Conservation (phyloP, 2,113 vertebrate genomes). For the Syngnathoides biaculeatus region DNA sequence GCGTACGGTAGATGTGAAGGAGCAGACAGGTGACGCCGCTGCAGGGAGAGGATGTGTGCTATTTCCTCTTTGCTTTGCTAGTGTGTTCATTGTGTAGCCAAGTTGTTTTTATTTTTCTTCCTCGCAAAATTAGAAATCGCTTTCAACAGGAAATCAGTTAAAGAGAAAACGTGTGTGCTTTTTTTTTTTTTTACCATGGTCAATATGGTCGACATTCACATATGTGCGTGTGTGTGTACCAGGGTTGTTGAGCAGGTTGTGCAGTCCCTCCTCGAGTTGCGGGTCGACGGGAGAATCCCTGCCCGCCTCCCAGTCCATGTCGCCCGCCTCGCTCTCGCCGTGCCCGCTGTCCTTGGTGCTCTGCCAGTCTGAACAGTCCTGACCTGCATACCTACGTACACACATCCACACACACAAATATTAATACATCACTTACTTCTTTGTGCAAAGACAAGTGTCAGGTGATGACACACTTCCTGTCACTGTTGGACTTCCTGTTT, state of each 20-base stretch:
- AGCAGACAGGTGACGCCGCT: constrained; percentile 4
- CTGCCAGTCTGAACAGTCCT: constrained; percentile 79
- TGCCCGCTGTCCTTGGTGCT: constrained; percentile 84
- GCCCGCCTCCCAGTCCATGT: constrained; percentile 76
- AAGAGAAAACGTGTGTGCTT: neutral
- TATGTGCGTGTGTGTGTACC: constrained; percentile 64
- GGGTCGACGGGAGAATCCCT: constrained; percentile 80
- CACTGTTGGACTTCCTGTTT: constrained; percentile 47
- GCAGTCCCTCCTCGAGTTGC: constrained; percentile 82
- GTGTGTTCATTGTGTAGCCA: constrained; percentile 21
- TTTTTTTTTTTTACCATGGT: neutral
- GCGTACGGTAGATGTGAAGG: neutral
- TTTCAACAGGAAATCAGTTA: constrained; percentile 7
- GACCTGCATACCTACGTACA: constrained; percentile 70
- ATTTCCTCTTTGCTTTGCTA: constrained; percentile 35
- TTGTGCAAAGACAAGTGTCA: constrained; percentile 20
- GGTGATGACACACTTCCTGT: constrained; percentile 50
- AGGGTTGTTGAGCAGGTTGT: constrained; percentile 75
- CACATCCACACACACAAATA: neutral
- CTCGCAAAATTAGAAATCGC: constrained; percentile 8
- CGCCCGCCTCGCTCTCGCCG: constrained; percentile 81
- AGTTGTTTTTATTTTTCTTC: constrained; percentile 21
- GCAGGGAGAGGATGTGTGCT: constrained; percentile 23
- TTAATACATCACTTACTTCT: neutral
- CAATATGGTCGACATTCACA: neutral